phyloP scores from a whole-genome alignment of 1,140 invertebrate genomes.

The Drosophila albomicans region DNA sequence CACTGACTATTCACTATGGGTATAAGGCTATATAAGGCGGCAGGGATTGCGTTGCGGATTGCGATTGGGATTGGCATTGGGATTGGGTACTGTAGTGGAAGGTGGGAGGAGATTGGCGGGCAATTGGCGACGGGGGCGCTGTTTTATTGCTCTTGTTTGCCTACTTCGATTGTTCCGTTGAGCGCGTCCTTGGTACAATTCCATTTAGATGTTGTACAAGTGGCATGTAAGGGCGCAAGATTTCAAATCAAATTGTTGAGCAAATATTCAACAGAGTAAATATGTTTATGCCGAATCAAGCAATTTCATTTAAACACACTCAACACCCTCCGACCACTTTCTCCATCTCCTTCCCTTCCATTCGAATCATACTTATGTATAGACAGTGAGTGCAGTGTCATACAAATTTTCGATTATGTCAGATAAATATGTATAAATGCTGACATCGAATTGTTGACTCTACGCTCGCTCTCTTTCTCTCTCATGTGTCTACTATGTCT shows the following conservation, averaged over 20 bases:
- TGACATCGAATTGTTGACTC: slow-evolving; percentile 57
- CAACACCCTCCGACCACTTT: slow-evolving; percentile 30
- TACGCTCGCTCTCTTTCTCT: slow-evolving; percentile 12
- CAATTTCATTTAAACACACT: slow-evolving; percentile 82
- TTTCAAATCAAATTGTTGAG: slow-evolving; percentile 81
- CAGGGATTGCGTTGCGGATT: neutral
- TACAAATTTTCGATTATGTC: slow-evolving; percentile 61
- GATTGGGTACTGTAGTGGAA: neutral
- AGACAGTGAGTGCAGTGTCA: slow-evolving; percentile 33
- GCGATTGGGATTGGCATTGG: slow-evolving; percentile 28
- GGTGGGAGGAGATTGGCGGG: slow-evolving; percentile 7
- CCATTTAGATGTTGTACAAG: slow-evolving; percentile 63
- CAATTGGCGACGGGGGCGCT: slow-evolving; percentile 6
- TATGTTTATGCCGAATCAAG: slow-evolving; percentile 83
- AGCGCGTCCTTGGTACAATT: slow-evolving; percentile 77
- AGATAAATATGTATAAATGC: slow-evolving; percentile 54
- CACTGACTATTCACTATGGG: slow-evolving; percentile 19
- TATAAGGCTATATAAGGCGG: neutral
- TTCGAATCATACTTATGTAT: neutral
- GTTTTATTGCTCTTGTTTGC: slow-evolving; percentile 65
- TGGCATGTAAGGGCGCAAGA: slow-evolving; percentile 59
- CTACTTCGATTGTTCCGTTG: slow-evolving; percentile 76
- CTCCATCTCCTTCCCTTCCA: neutral
- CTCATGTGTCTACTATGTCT: slow-evolving; percentile 11
- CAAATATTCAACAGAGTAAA: slow-evolving; percentile 83